Percentiles rank a stretch among this genome's conserved stretches.
phyloP scores from a whole-genome alignment of 1,140 invertebrate species.

The Muscidifurax raptorellus region DNA sequence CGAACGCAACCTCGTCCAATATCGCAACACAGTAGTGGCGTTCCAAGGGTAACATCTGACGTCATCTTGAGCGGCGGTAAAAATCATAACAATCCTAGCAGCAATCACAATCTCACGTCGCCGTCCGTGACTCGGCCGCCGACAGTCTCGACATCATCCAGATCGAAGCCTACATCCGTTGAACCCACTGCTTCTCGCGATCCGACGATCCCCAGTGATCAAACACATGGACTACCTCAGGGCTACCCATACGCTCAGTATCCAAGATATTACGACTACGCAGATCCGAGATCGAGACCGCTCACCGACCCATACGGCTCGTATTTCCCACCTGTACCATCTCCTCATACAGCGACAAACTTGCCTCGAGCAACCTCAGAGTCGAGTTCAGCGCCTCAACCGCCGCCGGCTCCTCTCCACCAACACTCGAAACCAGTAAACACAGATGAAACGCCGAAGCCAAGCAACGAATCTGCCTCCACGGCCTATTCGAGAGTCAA shows the following conservation, averaged over 20 bases:
- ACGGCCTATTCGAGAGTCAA: conserved; percentile 1
- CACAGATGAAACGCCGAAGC: conserved; percentile 62
- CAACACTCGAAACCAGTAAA: conserved; percentile 56
- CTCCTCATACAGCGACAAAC: background rate
- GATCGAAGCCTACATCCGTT: background rate
- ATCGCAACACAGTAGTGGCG: background rate
- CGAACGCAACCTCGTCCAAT: background rate
- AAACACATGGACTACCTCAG: conserved; percentile 63
- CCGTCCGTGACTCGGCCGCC: background rate
- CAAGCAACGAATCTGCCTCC: conserved; percentile 58
- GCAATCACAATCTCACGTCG: conserved; percentile 12
- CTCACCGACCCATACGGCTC: conserved; percentile 68
- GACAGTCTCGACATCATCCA: background rate
- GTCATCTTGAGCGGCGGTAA: conserved; percentile 53
- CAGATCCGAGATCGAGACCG: conserved; percentile 68
- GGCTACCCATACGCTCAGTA: conserved; percentile 72
- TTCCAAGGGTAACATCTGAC: conserved; percentile 33
- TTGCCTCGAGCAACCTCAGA: conserved; percentile 35
- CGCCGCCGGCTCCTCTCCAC: conserved; percentile 53
- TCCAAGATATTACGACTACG: conserved; percentile 73
- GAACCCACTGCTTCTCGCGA: conserved; percentile 43
- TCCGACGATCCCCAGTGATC: conserved; percentile 56
- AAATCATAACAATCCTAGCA: background rate
- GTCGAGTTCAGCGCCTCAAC: conserved; percentile 59
- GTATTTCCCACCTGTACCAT: conserved; percentile 64